A percentile compares a stretch with the other conserved stretches of the same genome.
Conservation (phyloP, 2,113 vertebrate genomes). For the Diadophis punctatus region DNA sequence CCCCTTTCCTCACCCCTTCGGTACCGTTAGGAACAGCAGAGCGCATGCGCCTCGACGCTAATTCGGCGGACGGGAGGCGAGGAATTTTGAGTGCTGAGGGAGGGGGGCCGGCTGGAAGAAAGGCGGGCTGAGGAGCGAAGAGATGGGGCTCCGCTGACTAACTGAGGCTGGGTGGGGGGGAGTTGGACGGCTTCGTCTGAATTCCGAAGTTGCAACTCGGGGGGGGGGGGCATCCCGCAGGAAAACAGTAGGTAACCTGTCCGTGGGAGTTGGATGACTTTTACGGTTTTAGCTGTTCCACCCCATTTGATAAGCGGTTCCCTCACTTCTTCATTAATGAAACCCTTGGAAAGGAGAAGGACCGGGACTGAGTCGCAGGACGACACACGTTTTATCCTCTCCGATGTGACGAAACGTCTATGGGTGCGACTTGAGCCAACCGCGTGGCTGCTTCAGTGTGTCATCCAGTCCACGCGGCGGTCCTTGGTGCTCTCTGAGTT, state of each 20-base stretch:
- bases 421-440: background rate
- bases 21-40: background rate
- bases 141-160: background rate
- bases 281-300: background rate
- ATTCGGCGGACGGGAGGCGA: background rate
- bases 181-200: background rate
- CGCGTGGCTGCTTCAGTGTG: background rate
- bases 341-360: background rate
- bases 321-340: background rate
- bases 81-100: background rate
- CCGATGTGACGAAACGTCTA: background rate
- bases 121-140: background rate
- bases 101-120: too few relatives aligned
- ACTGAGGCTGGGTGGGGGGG: background rate
- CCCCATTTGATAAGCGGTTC: background rate
- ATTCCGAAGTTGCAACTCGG: background rate
- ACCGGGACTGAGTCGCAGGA: background rate
- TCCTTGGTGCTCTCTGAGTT: background rate
- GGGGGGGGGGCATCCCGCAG: background rate
- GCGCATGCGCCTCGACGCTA: background rate
- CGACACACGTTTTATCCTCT: background rate
- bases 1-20: background rate
- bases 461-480: background rate
- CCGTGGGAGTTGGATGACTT: background rate
- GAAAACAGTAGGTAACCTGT: background rate